Percentiles rank a stretch among this genome's conserved stretches.
phyloP scores from a whole-genome alignment of 2,797 vertebrate genomes.

The Botia almorhae region DNA sequence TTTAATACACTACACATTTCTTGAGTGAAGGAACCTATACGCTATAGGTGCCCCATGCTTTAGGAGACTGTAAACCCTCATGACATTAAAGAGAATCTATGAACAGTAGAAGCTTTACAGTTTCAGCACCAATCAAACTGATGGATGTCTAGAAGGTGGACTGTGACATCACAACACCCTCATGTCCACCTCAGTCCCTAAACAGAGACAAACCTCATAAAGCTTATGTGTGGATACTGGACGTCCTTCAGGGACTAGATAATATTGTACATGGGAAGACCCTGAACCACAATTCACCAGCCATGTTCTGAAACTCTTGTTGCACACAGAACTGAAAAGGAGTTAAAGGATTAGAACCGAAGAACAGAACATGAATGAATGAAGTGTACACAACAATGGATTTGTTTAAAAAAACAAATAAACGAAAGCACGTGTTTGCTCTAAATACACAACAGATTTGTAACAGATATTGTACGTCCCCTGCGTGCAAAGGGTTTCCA shows the following conservation, averaged over 20 bases:
- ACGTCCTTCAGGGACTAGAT: background rate
- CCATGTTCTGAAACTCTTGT: constrained; percentile 12
- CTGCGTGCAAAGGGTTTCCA: constrained; percentile 30
- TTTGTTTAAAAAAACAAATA: background rate
- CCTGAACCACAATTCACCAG: background rate
- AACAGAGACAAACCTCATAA: background rate
- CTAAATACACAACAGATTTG: constrained; percentile 13
- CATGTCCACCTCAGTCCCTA: background rate
- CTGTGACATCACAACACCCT: background rate
- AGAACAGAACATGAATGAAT: constrained; percentile 1
- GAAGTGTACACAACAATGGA: background rate
- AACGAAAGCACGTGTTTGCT: background rate
- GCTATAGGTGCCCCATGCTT: background rate
- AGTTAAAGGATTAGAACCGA: background rate
- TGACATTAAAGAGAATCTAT: constrained; percentile 22
- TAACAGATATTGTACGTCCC: constrained; percentile 24
- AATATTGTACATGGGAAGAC: constrained; percentile 8
- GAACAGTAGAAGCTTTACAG: constrained; percentile 12
- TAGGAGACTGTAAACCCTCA: background rate
- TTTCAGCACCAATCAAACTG: constrained; percentile 8
- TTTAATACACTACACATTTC: constrained; percentile 11
- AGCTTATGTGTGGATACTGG: constrained; percentile 21
- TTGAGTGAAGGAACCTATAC: background rate
- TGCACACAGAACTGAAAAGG: background rate
- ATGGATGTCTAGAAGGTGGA: background rate